These are phyloP conservation scores for Drepana falcataria DNA, from an alignment of 2,888 invertebrate species.

Conservation along the genomic window DNA sequence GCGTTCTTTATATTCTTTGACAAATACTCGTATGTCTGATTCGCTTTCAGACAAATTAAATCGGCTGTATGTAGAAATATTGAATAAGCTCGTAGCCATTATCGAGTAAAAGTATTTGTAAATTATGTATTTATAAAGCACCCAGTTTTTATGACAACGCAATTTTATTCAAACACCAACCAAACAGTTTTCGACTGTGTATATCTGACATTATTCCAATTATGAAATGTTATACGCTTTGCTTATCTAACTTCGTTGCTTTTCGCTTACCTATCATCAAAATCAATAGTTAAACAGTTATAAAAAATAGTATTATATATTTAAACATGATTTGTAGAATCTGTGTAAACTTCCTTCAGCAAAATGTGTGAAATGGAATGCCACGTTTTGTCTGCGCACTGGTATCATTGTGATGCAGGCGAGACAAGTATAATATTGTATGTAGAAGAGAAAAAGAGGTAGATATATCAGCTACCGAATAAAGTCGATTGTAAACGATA, in stretches of 20 bases:
- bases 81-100: constrained; percentile 27
- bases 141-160: no score
- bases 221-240: no score
- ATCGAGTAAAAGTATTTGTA: constrained; percentile 11
- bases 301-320: no score
- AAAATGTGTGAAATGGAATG: constrained; percentile 18
- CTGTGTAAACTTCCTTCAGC: no score
- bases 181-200: no score
- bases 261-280: no score
- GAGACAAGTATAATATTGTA: constrained; percentile 18
- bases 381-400: constrained; percentile 3
- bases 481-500: constrained; percentile 34
- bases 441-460: constrained; percentile 12
- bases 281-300: no score
- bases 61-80: constrained; percentile 37
- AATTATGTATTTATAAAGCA: no score
- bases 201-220: no score
- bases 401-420: constrained; percentile 19
- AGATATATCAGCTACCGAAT: constrained; percentile 23
- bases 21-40: constrained; percentile 51
- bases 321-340: no score
- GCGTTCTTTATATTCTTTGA: constrained; percentile 45
- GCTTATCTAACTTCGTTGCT: no score
- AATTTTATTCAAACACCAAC: no score
- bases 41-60: constrained; percentile 38